A percentile compares a stretch with the other conserved stretches of the same genome.
These are phyloP conservation scores for Manis javanica DNA, from an alignment of 2,797 vertebrate genomes.

Conservation along the genomic window DNA sequence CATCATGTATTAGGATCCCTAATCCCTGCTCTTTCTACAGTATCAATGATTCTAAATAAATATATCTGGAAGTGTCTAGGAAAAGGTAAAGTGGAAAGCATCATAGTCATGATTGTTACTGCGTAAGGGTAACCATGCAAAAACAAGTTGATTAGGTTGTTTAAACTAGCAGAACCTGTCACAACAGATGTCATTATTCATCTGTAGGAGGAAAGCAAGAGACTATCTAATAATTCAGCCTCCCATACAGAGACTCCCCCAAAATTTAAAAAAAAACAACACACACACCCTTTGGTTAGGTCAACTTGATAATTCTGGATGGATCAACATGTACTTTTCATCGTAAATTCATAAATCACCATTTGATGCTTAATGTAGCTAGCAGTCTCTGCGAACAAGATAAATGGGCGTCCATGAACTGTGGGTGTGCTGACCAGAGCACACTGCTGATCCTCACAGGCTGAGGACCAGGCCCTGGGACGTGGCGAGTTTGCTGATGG, in stretches of 20 bases:
- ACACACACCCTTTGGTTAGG: background rate
- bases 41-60: background rate
- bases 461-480: background rate
- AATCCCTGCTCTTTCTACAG: background rate
- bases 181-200: constrained; percentile 4
- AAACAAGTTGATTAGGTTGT: background rate
- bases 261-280: background rate
- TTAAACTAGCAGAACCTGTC: background rate
- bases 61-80: background rate
- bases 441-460: constrained; percentile 20
- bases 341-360: constrained; percentile 46
- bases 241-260: background rate
- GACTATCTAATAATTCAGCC: constrained; percentile 13
- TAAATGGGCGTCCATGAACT: background rate
- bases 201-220: background rate
- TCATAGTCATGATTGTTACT: background rate
- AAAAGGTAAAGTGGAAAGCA: background rate
- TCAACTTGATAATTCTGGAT: constrained; percentile 11
- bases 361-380: constrained; percentile 44
- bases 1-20: background rate
- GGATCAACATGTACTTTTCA: constrained; percentile 41
- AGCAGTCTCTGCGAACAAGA: constrained; percentile 13
- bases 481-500: background rate
- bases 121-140: background rate
- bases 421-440: constrained; percentile 11